Percentiles rank a stretch among this genome's conserved stretches.
phyloP scores from a whole-genome alignment of 2,888 invertebrate species.

The Acleris literana region DNA sequence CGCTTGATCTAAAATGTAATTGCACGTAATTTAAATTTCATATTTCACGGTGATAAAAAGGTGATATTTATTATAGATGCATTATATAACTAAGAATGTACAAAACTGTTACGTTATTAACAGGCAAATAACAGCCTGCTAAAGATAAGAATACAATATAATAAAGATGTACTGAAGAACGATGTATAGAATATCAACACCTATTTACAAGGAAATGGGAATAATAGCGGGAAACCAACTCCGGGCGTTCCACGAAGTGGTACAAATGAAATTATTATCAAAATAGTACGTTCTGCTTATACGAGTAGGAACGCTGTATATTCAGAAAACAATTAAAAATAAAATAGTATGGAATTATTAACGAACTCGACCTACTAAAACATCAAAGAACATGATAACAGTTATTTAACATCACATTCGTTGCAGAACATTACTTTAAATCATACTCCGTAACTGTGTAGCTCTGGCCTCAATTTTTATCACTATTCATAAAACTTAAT shows the following conservation, averaged over 20 bases:
- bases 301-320: neutral
- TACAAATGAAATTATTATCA: neutral
- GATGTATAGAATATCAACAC: too few relatives aligned
- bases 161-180: too few relatives aligned
- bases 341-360: neutral
- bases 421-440: constrained; percentile 32
- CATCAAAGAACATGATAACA: constrained; percentile 15
- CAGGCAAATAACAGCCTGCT: too few relatives aligned
- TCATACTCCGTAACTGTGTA: constrained; percentile 31
- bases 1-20: neutral
- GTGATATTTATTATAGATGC: too few relatives aligned
- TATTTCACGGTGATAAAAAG: neutral
- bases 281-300: neutral
- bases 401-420: constrained; percentile 31
- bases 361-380: constrained; percentile 3
- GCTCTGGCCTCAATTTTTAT: constrained; percentile 36
- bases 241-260: too few relatives aligned
- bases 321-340: neutral
- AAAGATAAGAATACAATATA: too few relatives aligned
- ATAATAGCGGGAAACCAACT: too few relatives aligned
- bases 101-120: too few relatives aligned
- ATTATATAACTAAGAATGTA: too few relatives aligned
- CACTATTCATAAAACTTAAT: constrained; percentile 34
- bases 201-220: too few relatives aligned
- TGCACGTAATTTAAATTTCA: neutral